These are phyloP conservation scores for Brevimyrus niger DNA, from an alignment of 2,113 vertebrate species.

Conservation along the genomic window DNA sequence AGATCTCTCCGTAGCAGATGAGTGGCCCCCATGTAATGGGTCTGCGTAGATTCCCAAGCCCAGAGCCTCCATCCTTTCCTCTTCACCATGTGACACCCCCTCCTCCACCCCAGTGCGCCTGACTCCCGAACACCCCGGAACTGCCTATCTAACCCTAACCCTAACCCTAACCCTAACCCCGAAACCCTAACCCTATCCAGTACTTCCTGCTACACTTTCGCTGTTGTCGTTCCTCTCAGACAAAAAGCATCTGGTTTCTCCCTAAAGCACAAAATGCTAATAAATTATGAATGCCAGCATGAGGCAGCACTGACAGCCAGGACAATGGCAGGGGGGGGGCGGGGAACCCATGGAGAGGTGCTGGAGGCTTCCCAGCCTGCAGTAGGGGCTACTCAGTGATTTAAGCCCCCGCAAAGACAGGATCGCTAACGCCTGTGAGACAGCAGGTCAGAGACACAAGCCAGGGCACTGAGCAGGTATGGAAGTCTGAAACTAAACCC, in stretches of 20 bases:
- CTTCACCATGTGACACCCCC: no score
- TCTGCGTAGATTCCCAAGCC: neutral
- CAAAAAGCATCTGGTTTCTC: neutral
- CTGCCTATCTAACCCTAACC: no score
- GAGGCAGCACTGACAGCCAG: neutral
- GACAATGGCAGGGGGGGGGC: neutral
- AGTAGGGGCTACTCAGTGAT: neutral
- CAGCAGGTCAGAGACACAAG: neutral
- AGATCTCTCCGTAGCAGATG: neutral
- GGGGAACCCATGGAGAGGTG: neutral
- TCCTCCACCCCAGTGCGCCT: no score
- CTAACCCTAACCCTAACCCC: no score
- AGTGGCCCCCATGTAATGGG: neutral
- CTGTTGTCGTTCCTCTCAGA: neutral
- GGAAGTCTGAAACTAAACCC: slow-evolving; percentile 39
- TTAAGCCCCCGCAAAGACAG: neutral
- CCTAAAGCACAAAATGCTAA: neutral
- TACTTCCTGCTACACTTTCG: neutral
- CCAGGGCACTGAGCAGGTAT: neutral
- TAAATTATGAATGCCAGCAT: neutral
- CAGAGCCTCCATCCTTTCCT: no score
- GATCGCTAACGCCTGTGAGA: neutral
- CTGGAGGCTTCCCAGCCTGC: neutral
- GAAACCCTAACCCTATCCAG: no score
- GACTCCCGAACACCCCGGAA: no score